Base-by-base conservation (phyloP, 2,888 invertebrate genomes). In the Pandemis corylana region DNA sequence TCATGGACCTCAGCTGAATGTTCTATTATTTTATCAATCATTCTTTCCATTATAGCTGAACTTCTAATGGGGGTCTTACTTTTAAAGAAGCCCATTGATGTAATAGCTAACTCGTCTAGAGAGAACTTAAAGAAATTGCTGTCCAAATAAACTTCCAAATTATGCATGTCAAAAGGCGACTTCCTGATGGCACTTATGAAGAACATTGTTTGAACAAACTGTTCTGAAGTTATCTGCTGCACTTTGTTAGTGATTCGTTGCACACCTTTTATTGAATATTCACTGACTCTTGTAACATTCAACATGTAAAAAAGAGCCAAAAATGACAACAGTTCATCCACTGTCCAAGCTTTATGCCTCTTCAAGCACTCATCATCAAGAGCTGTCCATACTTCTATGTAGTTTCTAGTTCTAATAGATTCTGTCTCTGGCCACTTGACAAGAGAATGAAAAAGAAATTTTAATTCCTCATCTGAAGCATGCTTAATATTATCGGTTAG, bases 21-120 rank as follows among this genome's bases (percentile, higher is more conserved):
- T 9, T 90, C 84, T n/a, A 92, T 92, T 0, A 96, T 84, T 82
- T 91, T 94, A 2, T 89, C 78, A 51, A 96, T 95, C 0, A 96
- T 91, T 69, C 91, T 90, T 3, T 89, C 80, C 0, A 96, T 70
- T 61, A 97, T 81, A 0, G 87, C 83, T 4, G 84, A 78, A 85
- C 91, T 95, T 77, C 95, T 94, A 67, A 97, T 93, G 15, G 93
- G 95, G 1, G 96, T 96, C 89, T 96, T 95, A 15, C 96, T 96
- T 91, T 97, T 97, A 82, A 98, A 98, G 86, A 97, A 97, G 0
- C 96, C 97, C 95, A 97, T 96, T 5, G 96, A 95, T 79, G 97
- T 95, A 13, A 97, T 95, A 12, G 96, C 96, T 75, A 97, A 86
- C 84, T 98, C 97, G 78, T 96, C 95, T 7, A 96, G 79, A 36